These are phyloP conservation scores for Prenolepis imparis DNA, from an alignment of 2,888 invertebrate genomes.

Conservation along the genomic window DNA sequence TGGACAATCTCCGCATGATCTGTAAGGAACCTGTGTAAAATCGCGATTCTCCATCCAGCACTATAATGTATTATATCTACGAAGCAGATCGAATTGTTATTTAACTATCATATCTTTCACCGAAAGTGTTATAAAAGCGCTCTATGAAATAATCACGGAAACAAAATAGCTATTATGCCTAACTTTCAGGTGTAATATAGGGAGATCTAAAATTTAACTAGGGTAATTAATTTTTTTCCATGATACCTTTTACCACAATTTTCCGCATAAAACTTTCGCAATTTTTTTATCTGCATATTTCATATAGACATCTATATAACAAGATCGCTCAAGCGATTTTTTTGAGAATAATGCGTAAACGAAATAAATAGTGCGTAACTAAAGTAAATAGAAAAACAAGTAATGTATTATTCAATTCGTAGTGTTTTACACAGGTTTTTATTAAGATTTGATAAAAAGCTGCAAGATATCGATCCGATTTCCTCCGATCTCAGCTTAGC, in stretches of 20 bases:
- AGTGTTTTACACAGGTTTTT: neutral
- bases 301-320: neutral
- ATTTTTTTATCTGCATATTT: neutral
- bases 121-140: neutral
- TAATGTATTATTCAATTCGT: neutral
- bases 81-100: neutral
- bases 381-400: too few species aligned
- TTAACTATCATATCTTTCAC: neutral
- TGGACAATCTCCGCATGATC: conserved; percentile 90
- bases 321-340: neutral
- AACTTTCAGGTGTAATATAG: too few species aligned
- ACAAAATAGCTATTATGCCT: too few species aligned
- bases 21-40: conserved; percentile 76
- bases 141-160: neutral
- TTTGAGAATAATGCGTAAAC: neutral
- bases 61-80: neutral
- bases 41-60: neutral
- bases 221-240: neutral
- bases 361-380: too few species aligned
- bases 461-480: neutral
- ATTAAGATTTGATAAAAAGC: neutral
- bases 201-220: too few species aligned
- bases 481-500: neutral
- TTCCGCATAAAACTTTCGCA: neutral
- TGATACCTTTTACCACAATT: neutral